Conservation (phyloP, 2,113 vertebrate genomes). For the Rhinogobius similis region DNA sequence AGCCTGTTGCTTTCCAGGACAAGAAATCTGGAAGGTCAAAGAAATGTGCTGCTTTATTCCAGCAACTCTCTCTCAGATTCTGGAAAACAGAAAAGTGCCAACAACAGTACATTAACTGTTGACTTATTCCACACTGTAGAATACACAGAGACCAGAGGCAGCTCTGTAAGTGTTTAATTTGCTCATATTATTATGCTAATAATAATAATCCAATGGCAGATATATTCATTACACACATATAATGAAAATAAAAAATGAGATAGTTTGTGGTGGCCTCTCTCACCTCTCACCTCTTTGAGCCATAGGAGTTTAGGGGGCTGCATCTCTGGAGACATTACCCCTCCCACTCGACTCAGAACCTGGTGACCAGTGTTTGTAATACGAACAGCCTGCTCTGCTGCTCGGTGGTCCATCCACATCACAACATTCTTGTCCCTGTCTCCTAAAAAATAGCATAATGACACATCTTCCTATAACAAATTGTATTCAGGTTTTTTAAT, state of each 20-base stretch:
- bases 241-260: neutral
- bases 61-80: slow-evolving; percentile 74
- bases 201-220: neutral
- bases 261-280: neutral
- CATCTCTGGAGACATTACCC: slow-evolving; percentile 97
- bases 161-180: neutral
- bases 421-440: slow-evolving; percentile 83
- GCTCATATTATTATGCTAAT: neutral
- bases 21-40: slow-evolving; percentile 97
- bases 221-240: neutral
- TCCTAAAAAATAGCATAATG: slow-evolving; percentile 62
- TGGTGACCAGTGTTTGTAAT: slow-evolving; percentile 84
- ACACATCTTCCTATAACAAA: neutral
- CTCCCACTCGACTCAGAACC: slow-evolving; percentile 85
- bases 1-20: slow-evolving; percentile 93
- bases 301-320: slow-evolving; percentile 96
- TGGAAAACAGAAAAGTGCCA: slow-evolving; percentile 16
- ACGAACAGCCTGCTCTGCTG: slow-evolving; percentile 81
- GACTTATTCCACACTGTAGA: neutral
- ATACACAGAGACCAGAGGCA: neutral
- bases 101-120: neutral
- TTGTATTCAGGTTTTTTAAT: neutral
- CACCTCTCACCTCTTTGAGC: slow-evolving; percentile 89
- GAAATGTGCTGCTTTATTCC: slow-evolving; percentile 83
- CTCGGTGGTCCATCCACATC: slow-evolving; percentile 98